Evolutionary conservation across 2,888 invertebrate species (phyloP), one percentile per base, ranked within the genome.

Genomic region (Euspilapteryx auroguttella): DNA sequence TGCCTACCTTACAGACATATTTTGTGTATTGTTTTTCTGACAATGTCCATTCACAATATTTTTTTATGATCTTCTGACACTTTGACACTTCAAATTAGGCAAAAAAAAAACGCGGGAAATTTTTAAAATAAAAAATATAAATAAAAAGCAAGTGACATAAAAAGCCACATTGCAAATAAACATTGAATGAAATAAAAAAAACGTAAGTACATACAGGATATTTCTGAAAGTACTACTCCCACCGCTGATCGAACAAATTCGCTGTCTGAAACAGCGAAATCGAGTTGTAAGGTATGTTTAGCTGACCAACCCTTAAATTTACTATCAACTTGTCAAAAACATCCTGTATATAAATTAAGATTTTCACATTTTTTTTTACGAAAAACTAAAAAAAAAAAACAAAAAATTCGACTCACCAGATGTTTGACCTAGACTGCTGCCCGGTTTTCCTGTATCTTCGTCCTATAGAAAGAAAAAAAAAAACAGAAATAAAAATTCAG

Each of bases 1-100:
- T 68, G 71, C 75, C 73, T 75, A 75, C 75, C 75, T 75, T 73
- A 75, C 73, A 75, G 73, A 75, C 73, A 71, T 65, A 44, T 62
- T 52, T 49, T 39, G 31, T 36, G 35, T 32, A 34, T 32, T 39
- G 29, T 36, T 40, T 44, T 45, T 50, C 40, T 39, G 37, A 47
- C 63, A 69, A 66, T 62, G 61, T 61, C 68, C 64, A 66, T 71
- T 73, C 69, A 68, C 69, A 66, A 66, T 57, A 64, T 56, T 57
- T 55, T 61, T 55, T 63, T 63, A 64, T 56, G 58, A 56, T 61
- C 55, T 63, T 63, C 65, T 36, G 50, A 53, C 47, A 44, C 37
- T 17, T 29, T 30, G 17, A 26, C 21, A 20, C 27, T 21, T 24
- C 11, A 22, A 26, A 7, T n/a, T 12, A 12, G 25, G 32, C 24